Evolutionary conservation across 2,797 vertebrate species (phyloP), one percentile per base, ranked within the genome.

Genomic region (Salarias fasciatus): DNA sequence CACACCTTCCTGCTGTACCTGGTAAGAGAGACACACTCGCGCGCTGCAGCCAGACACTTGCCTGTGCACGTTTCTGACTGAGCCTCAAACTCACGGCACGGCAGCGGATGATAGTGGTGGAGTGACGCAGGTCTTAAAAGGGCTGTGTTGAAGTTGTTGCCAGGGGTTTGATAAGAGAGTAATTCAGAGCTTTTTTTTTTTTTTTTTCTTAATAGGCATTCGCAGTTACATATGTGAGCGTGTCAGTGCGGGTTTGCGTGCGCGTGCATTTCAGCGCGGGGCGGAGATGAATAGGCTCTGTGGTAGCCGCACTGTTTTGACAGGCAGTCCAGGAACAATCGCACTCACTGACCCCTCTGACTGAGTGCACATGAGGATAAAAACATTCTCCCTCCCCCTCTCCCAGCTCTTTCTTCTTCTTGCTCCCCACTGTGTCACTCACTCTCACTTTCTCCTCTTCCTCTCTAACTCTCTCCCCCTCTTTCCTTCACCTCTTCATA

Each of bases 1-100:
- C 95, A 96, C 85, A 96, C 94, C 77, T 95, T 95, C 84, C 92
- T 97, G 66, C 94, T 96, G 33, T 95, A 96, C 85, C 91, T 95
- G 96, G 97, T 99, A 95, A 97, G 92, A 53, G 53, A 15, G 58
- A 49, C 61, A 53, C 56, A 38, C 56, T 56, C 61, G 42, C 41
- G 60, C 43, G 37, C 14, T 45, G 41, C 41, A 65, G 55, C 37
- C 49, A 10, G 55, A 70, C 62, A 74, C 82, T 74, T 85, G 69
- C 73, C 63, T 33, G 30, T 58, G 73, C 82, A 38, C 41, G 84
- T 74, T 80, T 49, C n/a, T 61, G 67, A 43, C 66, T 43, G 61
- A 57, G 71, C 52, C 72, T n/a, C 64, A 36, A 59, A 57, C 53
- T 54, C 65, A 28, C 2, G 63, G 48, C 73, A 44, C 50, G 36